Conservation (phyloP, 2,113 vertebrate genomes). For the Alligator mississippiensis region DNA sequence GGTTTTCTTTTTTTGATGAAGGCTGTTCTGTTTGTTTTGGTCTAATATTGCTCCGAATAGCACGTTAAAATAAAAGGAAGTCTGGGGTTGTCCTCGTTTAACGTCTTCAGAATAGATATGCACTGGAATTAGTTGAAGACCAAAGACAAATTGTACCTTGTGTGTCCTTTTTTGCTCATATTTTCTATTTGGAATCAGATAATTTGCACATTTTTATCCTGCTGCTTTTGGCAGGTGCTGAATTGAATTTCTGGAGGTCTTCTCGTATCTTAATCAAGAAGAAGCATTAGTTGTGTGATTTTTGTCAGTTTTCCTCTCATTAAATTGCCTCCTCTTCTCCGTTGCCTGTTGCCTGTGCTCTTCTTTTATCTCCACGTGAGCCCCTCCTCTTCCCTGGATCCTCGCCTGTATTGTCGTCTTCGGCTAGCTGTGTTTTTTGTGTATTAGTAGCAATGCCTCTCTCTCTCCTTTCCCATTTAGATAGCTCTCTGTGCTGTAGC, state of each 20-base stretch:
- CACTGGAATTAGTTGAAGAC: background rate
- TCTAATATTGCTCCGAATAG: background rate
- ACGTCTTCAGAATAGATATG: background rate
- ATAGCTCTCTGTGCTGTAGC: background rate
- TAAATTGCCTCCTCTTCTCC: background rate
- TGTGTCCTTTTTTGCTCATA: background rate
- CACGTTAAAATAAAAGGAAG: background rate
- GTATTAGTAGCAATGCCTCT: background rate
- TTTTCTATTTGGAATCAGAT: background rate
- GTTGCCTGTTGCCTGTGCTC: background rate
- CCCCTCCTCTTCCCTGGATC: background rate
- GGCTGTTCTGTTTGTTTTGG: background rate
- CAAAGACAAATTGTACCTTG: background rate
- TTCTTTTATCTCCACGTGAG: background rate
- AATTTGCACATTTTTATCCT: background rate
- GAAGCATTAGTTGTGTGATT: accelerated
- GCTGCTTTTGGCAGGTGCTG: background rate
- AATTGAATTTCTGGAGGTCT: background rate
- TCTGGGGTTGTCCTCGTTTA: background rate
- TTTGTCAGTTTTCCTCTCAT: background rate
- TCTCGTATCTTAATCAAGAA: background rate
- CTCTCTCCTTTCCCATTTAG: background rate
- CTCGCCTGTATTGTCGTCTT: background rate
- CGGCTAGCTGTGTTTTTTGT: background rate
- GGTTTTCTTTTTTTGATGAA: background rate